phyloP scores from a whole-genome alignment of 1,140 invertebrate species.

The Ericerus pela region DNA sequence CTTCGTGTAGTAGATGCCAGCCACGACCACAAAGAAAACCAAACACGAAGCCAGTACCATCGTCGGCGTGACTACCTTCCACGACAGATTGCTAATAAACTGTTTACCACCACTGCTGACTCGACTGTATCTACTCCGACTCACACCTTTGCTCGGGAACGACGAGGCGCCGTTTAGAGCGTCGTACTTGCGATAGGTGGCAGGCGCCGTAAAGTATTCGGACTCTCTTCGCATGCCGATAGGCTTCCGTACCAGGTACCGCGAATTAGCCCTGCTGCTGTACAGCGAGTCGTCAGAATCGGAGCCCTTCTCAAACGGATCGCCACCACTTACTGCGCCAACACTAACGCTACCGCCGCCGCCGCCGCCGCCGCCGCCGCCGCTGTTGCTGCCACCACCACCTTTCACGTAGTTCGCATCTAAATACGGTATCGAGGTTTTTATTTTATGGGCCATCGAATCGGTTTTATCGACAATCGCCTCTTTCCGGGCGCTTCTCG shows the following conservation, averaged over 20 bases:
- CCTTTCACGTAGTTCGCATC: neutral
- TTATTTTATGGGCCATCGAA: neutral
- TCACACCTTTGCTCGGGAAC: neutral
- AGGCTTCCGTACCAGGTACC: conserved; percentile 3
- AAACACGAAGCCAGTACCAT: neutral
- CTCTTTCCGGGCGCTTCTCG: neutral
- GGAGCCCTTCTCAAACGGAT: conserved; percentile 14
- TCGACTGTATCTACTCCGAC: neutral
- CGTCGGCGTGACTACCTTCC: neutral
- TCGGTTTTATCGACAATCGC: neutral
- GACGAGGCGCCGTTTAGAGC: neutral
- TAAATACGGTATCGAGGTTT: neutral
- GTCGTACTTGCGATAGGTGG: neutral
- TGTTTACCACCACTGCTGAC: neutral
- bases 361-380: neutral
- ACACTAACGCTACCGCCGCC: neutral
- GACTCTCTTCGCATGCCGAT: neutral
- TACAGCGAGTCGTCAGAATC: conserved; percentile 15
- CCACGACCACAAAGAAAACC: neutral
- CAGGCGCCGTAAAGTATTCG: neutral
- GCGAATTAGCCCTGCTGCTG: conserved; percentile 1
- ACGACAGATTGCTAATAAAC: neutral
- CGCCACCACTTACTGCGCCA: no score
- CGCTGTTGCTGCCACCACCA: no score
- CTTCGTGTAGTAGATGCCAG: neutral